phyloP scores from a whole-genome alignment of 2,888 invertebrate genomes.

The Cantharis nigra region DNA sequence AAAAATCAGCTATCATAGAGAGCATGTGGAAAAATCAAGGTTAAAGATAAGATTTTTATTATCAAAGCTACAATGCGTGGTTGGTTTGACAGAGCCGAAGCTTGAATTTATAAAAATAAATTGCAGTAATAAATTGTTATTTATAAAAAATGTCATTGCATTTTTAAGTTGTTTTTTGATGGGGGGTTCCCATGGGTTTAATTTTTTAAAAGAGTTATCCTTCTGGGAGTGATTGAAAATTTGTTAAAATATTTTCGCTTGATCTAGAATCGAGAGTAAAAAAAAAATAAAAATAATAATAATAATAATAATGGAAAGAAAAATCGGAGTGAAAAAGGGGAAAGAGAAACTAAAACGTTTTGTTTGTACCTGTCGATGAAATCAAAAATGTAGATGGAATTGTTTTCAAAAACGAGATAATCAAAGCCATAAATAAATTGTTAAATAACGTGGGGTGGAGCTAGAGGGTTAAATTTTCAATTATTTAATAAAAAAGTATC shows the following conservation, averaged over 20 bases:
- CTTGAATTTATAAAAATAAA: not conserved
- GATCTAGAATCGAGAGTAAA: not conserved
- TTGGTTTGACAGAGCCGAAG: not conserved
- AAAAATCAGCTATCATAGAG: not conserved
- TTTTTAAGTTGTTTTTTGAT: not conserved
- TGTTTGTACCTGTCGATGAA: not conserved
- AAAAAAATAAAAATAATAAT: too few relatives aligned
- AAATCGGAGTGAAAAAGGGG: not conserved
- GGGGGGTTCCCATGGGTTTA: not conserved
- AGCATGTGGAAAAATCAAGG: not conserved
- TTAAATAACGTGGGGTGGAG: conserved; percentile 21
- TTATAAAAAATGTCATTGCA: not conserved
- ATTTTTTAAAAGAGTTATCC: not conserved
- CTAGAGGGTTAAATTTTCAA: conserved; percentile 31
- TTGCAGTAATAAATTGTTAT: not conserved
- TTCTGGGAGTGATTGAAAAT: not conserved
- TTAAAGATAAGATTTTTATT: not conserved
- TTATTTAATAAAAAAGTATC: conserved; percentile 35
- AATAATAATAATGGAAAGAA: too few relatives aligned
- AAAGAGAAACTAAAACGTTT: not conserved
- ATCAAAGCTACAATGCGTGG: not conserved
- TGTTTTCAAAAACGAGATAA: not conserved
- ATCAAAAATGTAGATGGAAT: not conserved
- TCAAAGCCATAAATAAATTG: conserved; percentile 2
- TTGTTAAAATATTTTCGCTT: not conserved